A percentile compares a stretch with the other conserved stretches of the same genome.
phyloP scores from a whole-genome alignment of 2,797 vertebrate genomes.

The Astyanax mexicanus region DNA sequence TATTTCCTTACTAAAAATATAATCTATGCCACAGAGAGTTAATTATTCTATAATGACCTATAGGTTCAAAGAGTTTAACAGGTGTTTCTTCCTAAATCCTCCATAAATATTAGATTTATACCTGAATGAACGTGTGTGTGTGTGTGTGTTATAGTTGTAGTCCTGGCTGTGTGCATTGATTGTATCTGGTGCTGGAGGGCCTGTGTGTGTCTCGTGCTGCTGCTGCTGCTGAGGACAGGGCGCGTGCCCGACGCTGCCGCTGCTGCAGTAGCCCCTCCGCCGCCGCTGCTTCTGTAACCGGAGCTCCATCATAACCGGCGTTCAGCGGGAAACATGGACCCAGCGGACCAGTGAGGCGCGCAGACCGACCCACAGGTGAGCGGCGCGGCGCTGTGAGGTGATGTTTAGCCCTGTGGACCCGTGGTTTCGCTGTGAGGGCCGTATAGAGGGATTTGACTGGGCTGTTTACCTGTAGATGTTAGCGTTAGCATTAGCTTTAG shows the following conservation, averaged over 20 bases:
- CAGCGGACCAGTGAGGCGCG: conserved; percentile 39
- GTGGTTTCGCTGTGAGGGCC: not conserved
- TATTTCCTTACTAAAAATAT: no score
- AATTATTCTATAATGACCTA: no score
- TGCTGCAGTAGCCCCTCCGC: conserved; percentile 64
- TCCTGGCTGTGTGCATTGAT: no score
- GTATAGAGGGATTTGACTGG: conserved; percentile 42
- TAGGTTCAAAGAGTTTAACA: no score
- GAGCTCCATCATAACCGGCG: conserved; percentile 69
- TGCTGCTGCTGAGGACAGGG: conserved; percentile 61
- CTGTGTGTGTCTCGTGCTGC: conserved; percentile 29
- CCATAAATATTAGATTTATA: no score
- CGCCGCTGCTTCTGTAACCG: conserved; percentile 71
- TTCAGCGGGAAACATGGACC: conserved; percentile 68
- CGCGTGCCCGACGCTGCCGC: conserved; percentile 68
- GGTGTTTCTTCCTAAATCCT: no score
- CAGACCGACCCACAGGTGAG: conserved; percentile 67
- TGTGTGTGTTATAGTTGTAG: no score
- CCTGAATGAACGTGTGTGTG: no score
- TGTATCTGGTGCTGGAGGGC: conserved; percentile 4
- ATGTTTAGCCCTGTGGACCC: not conserved
- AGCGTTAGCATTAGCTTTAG: no score
- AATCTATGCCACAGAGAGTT: no score
- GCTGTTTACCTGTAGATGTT: conserved; percentile 64
- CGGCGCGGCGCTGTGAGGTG: conserved; percentile 51